phyloP scores from a whole-genome alignment of 2,888 invertebrate genomes.

The Sphaerophoria taeniata region DNA sequence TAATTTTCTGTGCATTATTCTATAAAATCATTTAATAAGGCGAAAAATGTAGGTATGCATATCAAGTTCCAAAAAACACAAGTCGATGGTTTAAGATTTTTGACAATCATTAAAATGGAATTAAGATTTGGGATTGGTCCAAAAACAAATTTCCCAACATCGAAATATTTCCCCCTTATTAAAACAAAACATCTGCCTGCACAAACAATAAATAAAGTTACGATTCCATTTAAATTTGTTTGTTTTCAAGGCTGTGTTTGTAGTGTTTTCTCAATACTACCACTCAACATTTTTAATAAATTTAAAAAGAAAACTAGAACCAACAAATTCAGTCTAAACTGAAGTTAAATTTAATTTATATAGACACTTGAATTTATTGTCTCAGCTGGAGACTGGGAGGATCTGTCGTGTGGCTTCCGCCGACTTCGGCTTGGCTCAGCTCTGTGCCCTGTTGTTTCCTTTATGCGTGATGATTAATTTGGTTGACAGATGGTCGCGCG shows the following conservation, averaged over 20 bases:
- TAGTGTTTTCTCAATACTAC: slow-evolving; percentile 31
- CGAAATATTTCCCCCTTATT: not conserved
- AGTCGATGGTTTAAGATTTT: not conserved
- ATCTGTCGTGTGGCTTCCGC: slow-evolving; percentile 71
- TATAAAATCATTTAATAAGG: too few species aligned
- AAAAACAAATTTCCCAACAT: too few species aligned
- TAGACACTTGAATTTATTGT: slow-evolving; percentile 73
- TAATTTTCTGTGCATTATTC: too few species aligned
- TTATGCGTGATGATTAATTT: slow-evolving; percentile 74
- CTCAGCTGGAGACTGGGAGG: slow-evolving; percentile 73
- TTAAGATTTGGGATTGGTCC: too few species aligned
- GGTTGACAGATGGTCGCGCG: slow-evolving; percentile 69
- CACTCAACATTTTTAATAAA: slow-evolving; percentile 14
- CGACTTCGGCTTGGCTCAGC: too few species aligned
- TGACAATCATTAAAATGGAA: too few species aligned
- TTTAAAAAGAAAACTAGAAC: slow-evolving; percentile 6
- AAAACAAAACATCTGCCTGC: slow-evolving; percentile 15
- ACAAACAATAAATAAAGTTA: slow-evolving; percentile 20
- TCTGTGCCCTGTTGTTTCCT: too few species aligned
- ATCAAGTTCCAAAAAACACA: too few species aligned
- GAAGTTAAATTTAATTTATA: slow-evolving; percentile 73
- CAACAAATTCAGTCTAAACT: slow-evolving; percentile 49
- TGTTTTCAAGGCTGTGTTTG: slow-evolving; percentile 9
- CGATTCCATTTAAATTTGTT: slow-evolving; percentile 10
- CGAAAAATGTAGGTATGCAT: too few species aligned